Evolutionary conservation across 1,140 invertebrate species (phyloP).

Genomic region (Halesus radiatus): DNA sequence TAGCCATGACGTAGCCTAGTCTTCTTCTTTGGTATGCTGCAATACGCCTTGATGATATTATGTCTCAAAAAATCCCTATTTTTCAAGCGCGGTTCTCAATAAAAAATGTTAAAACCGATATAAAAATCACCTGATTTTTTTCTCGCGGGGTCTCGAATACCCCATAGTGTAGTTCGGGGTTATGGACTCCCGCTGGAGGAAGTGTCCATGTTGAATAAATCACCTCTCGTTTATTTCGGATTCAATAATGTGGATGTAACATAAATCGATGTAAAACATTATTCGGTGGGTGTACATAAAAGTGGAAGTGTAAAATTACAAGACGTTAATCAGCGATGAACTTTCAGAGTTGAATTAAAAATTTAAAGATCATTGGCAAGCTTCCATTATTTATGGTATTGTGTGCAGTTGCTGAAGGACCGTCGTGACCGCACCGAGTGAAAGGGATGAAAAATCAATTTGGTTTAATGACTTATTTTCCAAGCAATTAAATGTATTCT

Average conservation of each 20-base stretch:
- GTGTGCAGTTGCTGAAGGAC: too few relatives aligned
- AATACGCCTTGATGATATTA: too few relatives aligned
- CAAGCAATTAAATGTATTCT: too few relatives aligned
- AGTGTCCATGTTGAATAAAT: slow-evolving; percentile 16
- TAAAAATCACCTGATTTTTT: too few relatives aligned
- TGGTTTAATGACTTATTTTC: too few relatives aligned
- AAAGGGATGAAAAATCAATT: not conserved
- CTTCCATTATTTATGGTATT: too few relatives aligned
- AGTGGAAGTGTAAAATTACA: slow-evolving; percentile 26
- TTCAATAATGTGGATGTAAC: slow-evolving; percentile 16
- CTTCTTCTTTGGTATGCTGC: too few relatives aligned
- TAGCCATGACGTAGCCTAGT: too few relatives aligned
- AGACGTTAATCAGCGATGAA: slow-evolving; percentile 17
- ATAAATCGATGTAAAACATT: slow-evolving; percentile 23
- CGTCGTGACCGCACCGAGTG: not conserved
- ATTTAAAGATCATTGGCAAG: slow-evolving; percentile 1
- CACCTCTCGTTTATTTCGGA: slow-evolving; percentile 18
- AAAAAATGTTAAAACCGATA: too few relatives aligned
- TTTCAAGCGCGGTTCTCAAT: too few relatives aligned
- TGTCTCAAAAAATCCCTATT: too few relatives aligned
- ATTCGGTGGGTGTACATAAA: slow-evolving; percentile 15
- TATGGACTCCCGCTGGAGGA: slow-evolving; percentile 15
- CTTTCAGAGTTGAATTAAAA: not conserved
- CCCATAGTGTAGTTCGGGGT: not conserved
- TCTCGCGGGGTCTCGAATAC: too few relatives aligned